phyloP scores from a whole-genome alignment of 2,888 invertebrate genomes.

The Aphodius granarius region DNA sequence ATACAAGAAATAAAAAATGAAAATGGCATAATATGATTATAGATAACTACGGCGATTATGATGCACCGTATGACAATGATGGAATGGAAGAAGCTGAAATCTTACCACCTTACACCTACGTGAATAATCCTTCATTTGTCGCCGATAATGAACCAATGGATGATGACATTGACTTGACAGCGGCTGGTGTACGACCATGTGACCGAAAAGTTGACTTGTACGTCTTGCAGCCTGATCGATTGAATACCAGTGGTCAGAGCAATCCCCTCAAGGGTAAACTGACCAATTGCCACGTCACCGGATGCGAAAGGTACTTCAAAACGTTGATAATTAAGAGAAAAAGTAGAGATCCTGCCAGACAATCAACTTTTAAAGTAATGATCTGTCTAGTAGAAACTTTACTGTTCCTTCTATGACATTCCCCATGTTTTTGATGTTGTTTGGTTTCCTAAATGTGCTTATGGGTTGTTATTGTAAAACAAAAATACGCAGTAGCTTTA shows the following conservation, averaged over 20 bases:
- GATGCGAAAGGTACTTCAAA: constrained; percentile 75
- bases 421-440: too few species aligned
- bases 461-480: neutral
- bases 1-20: neutral
- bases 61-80: constrained; percentile 30
- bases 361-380: neutral
- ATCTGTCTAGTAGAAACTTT: neutral
- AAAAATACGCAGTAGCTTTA: neutral
- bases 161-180: constrained; percentile 50
- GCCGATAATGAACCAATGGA: constrained; percentile 51
- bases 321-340: neutral
- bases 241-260: constrained; percentile 75
- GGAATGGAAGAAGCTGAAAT: constrained; percentile 45
- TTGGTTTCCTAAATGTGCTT: neutral
- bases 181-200: constrained; percentile 72
- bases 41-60: constrained; percentile 24
- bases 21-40: neutral
- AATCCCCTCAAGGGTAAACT: constrained; percentile 87
- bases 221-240: constrained; percentile 77
- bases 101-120: constrained; percentile 51
- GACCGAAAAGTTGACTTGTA: constrained; percentile 88
- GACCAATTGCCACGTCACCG: constrained; percentile 84
- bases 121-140: constrained; percentile 52
- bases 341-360: neutral
- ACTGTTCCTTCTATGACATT: neutral